Base-by-base conservation (phyloP, 2,888 invertebrate genomes). In the Papilio protenor region DNA sequence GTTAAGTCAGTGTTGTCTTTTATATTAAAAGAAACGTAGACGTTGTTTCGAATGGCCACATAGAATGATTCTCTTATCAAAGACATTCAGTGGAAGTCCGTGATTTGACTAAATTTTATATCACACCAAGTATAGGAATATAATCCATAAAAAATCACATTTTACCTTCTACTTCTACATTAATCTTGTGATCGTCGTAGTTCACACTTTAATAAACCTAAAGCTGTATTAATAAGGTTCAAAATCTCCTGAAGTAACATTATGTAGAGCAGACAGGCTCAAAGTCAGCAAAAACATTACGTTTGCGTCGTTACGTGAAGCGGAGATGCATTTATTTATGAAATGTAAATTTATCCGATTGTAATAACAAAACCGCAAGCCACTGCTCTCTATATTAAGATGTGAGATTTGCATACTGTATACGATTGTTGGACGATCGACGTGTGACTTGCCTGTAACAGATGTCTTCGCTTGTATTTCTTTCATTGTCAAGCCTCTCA, bases 301-400 rank as follows among this genome's bases (percentile, higher is more conserved):
- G 61, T 85, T 87, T 87, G 86, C 88, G 90, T 94, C 93, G 93
- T 94, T 94, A 94, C 90, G 82, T 85, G 84, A 27, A 85, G 40
- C 40, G 40, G 81, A 90, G 92, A 90, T 95, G 93, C 94, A 94
- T 95, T 94, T 94, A 95, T 94, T 94, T 94, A 94, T 94, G 94
- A 95, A 94, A 95, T 95, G 95, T 94, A 95, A 95, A 95, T 95
- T 87, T 89, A 89, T 90, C 91, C 93, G 94, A 94, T 95, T 95
- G 94, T 94, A 95, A 95, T 94, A 95, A 94, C 94, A 94, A 95
- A 95, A 94, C 93, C 89, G 88, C 86, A 86, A 88, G 90, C 89
- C 90, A 90, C 89, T 89, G 91, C 90, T 88, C 91, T 91, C 93
- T 94, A 93, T 94, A 95, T 95, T 95, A 94, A 95, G 95, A 95